Conservation (phyloP, 1,140 invertebrate species). For the Arctopsyche grandis region DNA sequence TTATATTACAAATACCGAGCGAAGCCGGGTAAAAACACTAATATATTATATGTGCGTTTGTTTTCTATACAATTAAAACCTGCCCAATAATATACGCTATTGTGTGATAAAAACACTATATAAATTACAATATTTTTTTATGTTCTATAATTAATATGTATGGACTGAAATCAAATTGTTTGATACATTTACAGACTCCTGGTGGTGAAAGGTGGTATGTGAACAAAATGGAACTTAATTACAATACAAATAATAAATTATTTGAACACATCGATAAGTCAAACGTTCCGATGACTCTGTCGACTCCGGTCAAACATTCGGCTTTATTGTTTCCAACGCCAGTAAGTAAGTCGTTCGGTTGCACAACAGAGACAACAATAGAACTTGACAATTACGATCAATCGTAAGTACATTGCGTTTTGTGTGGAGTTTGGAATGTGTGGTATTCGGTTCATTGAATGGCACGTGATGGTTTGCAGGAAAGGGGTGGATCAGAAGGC, state of each 20-base stretch:
- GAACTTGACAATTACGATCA: slow-evolving; percentile 65
- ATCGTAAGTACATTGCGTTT: slow-evolving; percentile 56
- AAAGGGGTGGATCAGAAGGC: slow-evolving; percentile 63
- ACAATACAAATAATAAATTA: slow-evolving; percentile 67
- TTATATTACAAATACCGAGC: too few relatives aligned
- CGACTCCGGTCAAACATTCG: slow-evolving; percentile 67
- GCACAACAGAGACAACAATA: slow-evolving; percentile 73
- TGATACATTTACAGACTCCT: slow-evolving; percentile 69
- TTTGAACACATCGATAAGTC: slow-evolving; percentile 68
- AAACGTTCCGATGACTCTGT: slow-evolving; percentile 67
- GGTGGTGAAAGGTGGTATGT: slow-evolving; percentile 88
- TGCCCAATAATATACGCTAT: neutral
- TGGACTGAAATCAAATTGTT: neutral
- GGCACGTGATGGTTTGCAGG: slow-evolving; percentile 18
- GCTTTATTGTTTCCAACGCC: slow-evolving; percentile 83
- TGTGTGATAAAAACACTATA: too few relatives aligned
- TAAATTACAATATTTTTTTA: too few relatives aligned
- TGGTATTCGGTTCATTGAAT: too few relatives aligned
- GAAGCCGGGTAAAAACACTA: too few relatives aligned
- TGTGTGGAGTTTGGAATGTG: neutral
- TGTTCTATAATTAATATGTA: too few relatives aligned
- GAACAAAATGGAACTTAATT: slow-evolving; percentile 74
- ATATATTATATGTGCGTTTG: too few relatives aligned
- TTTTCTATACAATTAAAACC: too few relatives aligned
- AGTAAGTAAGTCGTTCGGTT: slow-evolving; percentile 84